Evolutionary conservation across 1,140 invertebrate genomes (phyloP).

Genomic region (Eriocheir sinensis): DNA sequence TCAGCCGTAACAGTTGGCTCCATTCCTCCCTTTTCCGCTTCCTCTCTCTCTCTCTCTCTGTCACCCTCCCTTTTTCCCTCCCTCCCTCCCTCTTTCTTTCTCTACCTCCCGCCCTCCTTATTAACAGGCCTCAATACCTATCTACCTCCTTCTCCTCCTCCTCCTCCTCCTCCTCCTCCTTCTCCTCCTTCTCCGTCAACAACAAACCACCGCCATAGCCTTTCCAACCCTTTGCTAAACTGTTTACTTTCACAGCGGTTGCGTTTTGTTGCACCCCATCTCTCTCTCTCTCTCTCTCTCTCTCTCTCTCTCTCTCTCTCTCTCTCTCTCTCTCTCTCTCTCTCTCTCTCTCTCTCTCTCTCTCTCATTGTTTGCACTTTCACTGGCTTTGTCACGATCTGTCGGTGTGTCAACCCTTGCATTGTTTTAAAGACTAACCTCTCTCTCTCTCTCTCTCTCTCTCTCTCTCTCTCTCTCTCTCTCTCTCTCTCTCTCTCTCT

Average conservation of each 20-base stretch:
- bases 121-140: no score
- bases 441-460: conserved; percentile 5
- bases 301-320: conserved; percentile 41
- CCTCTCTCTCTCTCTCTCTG: conserved; percentile 12
- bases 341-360: conserved; percentile 19
- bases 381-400: neutral
- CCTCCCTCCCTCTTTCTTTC: neutral
- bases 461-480: conserved; percentile 21
- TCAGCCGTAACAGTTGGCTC: conserved; percentile 11
- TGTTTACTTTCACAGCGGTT: conserved; percentile 3
- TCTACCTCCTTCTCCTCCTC: neutral
- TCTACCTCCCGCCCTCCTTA: neutral
- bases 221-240: conserved; percentile 8
- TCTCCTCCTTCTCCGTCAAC: neutral
- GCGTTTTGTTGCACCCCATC: neutral
- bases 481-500: neutral
- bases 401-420: no score
- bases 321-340: conserved; percentile 28
- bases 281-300: conserved; percentile 42
- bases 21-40: no score
- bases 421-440: no score
- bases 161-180: neutral
- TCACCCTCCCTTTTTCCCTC: no score
- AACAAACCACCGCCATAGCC: neutral
- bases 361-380: neutral